phyloP scores from a whole-genome alignment of 2,797 vertebrate species.

The Phaenicophaeus curvirostris region DNA sequence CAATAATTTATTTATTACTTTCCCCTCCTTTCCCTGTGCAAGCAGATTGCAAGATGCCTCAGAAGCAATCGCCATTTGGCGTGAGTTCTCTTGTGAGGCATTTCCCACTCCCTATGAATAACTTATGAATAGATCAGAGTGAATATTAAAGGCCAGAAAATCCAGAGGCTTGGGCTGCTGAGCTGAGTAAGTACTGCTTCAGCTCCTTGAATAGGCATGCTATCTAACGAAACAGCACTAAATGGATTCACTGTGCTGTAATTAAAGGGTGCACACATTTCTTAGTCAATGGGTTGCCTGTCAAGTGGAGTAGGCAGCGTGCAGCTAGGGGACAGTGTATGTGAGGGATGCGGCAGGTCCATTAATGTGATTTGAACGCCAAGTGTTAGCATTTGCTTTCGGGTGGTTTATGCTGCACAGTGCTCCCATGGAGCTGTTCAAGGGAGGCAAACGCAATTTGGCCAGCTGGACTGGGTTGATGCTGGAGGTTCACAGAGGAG shows the following conservation, averaged over 20 bases:
- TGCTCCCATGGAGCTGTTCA: background rate
- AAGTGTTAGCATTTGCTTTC: background rate
- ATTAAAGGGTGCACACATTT: background rate
- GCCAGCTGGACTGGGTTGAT: background rate
- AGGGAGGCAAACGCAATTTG: rapidly evolving
- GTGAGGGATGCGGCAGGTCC: background rate
- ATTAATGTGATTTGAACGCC: background rate
- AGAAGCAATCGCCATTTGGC: slow-evolving; percentile 27
- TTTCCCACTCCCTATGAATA: slow-evolving; percentile 62
- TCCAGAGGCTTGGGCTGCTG: background rate
- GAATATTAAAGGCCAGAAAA: slow-evolving; percentile 56
- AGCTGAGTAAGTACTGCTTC: background rate
- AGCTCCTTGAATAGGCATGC: background rate
- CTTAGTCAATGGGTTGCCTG: background rate
- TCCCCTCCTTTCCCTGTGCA: slow-evolving; percentile 43
- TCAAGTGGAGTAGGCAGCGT: background rate
- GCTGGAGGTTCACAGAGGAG: background rate
- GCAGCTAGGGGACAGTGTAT: background rate
- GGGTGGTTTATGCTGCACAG: background rate
- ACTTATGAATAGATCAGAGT: slow-evolving; percentile 59
- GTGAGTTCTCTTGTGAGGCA: slow-evolving; percentile 38
- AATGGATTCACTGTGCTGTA: background rate
- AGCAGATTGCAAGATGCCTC: slow-evolving; percentile 48
- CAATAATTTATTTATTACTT: slow-evolving; percentile 66
- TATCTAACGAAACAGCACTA: background rate